Evolutionary conservation across 1,140 invertebrate species (phyloP).

Genomic region (Trichonephila inaurata): DNA sequence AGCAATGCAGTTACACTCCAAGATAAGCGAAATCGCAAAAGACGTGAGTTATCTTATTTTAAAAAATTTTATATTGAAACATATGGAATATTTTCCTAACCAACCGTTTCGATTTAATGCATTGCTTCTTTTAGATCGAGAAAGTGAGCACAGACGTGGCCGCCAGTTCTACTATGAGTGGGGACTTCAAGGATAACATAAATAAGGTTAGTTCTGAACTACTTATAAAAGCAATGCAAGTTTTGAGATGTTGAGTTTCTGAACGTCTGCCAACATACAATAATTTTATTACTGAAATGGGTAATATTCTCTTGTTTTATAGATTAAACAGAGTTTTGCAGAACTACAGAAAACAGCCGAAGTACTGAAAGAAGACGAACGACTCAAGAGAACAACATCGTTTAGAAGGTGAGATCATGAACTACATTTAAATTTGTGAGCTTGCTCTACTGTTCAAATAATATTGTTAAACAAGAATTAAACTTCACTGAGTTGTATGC

Average conservation of each 20-base stretch:
- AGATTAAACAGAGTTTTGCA: conserved; percentile 62
- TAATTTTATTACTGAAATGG: too few relatives aligned
- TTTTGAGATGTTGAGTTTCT: too few relatives aligned
- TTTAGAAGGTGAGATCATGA: conserved; percentile 78
- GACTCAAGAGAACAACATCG: conserved; percentile 78
- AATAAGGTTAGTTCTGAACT: conserved; percentile 22
- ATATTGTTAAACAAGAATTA: too few relatives aligned
- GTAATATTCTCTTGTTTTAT: not conserved
- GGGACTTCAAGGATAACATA: not conserved
- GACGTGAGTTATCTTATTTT: conserved; percentile 35
- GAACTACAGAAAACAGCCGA: conserved; percentile 68
- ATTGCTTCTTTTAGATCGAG: conserved; percentile 40
- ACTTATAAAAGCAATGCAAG: too few relatives aligned
- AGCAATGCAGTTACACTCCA: conserved; percentile 68
- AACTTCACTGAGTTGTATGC: too few relatives aligned
- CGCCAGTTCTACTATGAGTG: not conserved
- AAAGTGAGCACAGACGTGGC: conserved; percentile 45
- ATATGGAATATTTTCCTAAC: not conserved
- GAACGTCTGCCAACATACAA: too few relatives aligned
- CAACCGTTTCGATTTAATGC: not conserved
- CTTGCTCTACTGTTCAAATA: too few relatives aligned
- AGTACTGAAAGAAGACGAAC: conserved; percentile 76
- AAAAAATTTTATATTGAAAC: not conserved
- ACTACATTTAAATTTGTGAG: too few relatives aligned
- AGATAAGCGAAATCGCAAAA: conserved; percentile 55